Evolutionary conservation across 2,113 vertebrate species (phyloP), one percentile per base, ranked within the genome.

Genomic region (Quiscalus mexicanus): DNA sequence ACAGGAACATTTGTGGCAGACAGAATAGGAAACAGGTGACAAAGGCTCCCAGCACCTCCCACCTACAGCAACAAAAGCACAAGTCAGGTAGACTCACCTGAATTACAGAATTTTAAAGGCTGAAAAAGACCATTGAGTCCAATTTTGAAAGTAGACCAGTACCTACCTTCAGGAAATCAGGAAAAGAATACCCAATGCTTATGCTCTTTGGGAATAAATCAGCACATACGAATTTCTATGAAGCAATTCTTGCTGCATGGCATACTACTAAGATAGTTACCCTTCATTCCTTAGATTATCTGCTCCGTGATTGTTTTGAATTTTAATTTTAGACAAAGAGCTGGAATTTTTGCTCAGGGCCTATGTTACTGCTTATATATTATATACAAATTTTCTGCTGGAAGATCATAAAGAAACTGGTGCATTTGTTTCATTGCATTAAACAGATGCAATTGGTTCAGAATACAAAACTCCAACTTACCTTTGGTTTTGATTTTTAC

Each of bases 401-500:
- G 25, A 76, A 87, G 67, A 49, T 55, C 31, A 62, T 49, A 41
- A 73, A 90, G 33, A 73, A 75, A 6, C 0, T 0, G 13, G 49
- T 21, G 23, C 27, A 15, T 64, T 63, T 60, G 33, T 64, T 90
- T 64, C 10, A 5, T 9, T 41, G 27, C n/a, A 82, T 82, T 84
- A 63, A 91, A 33, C 17, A 58, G 60, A 69, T 12, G 9, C 13
- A 68, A 35, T 41, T 87, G 22, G 31, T 81, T 84, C 56, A 68
- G 68, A 86, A 89, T 22, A 83, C 28, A 27, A 86, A 93, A 84
- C 42, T 55, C 2, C 4, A 2, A 63, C 96, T 98, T 92, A 99
- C 99, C 99, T 99, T 98, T 99, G 78, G 97, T 98, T 97, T 99
- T 99, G 39, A 98, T 97, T 98, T 98, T 99, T 88, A 98, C 97